Conservation (phyloP, 1,140 invertebrate genomes). For the Ceratitis capitata region DNA sequence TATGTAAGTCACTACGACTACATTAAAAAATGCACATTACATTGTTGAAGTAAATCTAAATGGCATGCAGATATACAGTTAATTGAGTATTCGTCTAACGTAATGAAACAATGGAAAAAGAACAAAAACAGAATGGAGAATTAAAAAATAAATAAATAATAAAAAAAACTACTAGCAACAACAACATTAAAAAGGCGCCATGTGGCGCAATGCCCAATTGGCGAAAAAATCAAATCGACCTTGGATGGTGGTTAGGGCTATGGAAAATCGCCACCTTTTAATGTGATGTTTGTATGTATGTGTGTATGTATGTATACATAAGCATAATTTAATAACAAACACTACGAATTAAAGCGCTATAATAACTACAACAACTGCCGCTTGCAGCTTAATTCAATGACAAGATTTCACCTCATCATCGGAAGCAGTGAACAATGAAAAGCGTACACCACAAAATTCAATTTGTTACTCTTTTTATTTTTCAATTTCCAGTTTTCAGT, state of each 20-base stretch:
- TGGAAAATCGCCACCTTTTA: background rate
- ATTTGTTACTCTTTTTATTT: conserved; percentile 26
- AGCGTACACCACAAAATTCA: background rate
- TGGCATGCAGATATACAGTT: background rate
- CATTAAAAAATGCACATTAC: too few species aligned
- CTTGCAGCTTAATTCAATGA: conserved; percentile 6
- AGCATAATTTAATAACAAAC: background rate
- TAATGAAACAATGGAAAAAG: background rate
- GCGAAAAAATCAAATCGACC: conserved; percentile 31
- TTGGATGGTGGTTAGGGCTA: background rate
- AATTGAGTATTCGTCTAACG: background rate
- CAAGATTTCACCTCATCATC: conserved; percentile 36
- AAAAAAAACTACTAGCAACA: background rate
- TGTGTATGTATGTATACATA: background rate
- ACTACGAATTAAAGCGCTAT: too few species aligned
- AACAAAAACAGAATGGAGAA: background rate
- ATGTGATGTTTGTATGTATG: background rate
- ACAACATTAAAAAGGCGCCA: conserved; percentile 1
- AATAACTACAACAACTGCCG: background rate
- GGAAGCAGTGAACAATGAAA: conserved; percentile 18
- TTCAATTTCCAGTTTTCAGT: background rate
- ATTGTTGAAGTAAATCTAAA: too few species aligned
- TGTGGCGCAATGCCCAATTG: background rate
- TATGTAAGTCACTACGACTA: too few species aligned
- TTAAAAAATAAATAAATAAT: background rate